phyloP scores from a whole-genome alignment of 2,797 vertebrate species.

The Gastrophryne carolinensis region DNA sequence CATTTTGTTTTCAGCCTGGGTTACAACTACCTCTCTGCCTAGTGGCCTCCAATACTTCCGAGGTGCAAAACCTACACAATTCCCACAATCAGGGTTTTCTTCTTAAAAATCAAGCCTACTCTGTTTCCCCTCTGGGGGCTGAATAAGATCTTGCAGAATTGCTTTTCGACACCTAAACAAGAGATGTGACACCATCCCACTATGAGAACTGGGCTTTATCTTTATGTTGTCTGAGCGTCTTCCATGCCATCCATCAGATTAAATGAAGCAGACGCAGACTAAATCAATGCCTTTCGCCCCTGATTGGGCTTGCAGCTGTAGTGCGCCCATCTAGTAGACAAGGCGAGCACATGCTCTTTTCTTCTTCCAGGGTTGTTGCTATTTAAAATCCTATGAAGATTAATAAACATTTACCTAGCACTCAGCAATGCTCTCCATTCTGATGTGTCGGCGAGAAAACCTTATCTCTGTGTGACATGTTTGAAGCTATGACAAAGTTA shows the following conservation, averaged over 20 bases:
- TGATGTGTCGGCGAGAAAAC: slow-evolving; percentile 65
- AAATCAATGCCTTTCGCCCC: slow-evolving; percentile 55
- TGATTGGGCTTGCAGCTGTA: not conserved
- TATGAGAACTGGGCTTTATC: too few species aligned
- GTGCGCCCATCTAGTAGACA: slow-evolving; percentile 64
- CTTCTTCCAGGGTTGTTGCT: slow-evolving; percentile 41
- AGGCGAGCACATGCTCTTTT: slow-evolving; percentile 50
- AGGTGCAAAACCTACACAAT: too few species aligned
- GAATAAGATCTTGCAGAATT: too few species aligned
- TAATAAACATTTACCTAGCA: slow-evolving; percentile 70
- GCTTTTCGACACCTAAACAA: too few species aligned
- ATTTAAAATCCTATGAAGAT: slow-evolving; percentile 62
- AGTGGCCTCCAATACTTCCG: too few species aligned
- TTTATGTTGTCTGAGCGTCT: slow-evolving; percentile 50
- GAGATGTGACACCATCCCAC: too few species aligned
- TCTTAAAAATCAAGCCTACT: too few species aligned
- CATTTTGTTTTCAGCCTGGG: too few species aligned
- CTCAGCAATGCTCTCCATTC: slow-evolving; percentile 65
- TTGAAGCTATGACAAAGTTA: slow-evolving; percentile 73
- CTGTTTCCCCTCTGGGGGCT: too few species aligned
- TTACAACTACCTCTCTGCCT: too few species aligned
- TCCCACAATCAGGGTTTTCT: too few species aligned
- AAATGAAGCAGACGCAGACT: slow-evolving; percentile 68
- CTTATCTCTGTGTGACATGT: slow-evolving; percentile 75
- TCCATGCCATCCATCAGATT: slow-evolving; percentile 62